Evolutionary conservation across 2,797 vertebrate genomes (phyloP).

Genomic region (Coendou prehensilis): DNA sequence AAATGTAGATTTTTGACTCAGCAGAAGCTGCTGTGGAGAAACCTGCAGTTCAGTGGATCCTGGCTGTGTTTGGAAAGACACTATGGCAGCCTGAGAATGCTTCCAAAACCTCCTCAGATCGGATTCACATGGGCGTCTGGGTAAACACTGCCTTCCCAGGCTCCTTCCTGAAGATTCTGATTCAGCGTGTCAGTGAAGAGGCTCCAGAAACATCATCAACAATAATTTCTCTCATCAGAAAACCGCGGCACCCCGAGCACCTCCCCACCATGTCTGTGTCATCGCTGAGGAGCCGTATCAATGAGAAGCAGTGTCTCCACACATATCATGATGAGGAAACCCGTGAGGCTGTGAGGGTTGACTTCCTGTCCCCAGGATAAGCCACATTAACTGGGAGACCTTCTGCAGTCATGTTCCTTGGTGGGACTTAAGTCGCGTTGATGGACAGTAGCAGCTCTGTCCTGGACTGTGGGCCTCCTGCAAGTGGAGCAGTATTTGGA

Average conservation of each 20-base stretch:
- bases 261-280: rapidly evolving
- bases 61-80: neutral
- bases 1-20: neutral
- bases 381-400: neutral
- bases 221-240: neutral
- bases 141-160: neutral
- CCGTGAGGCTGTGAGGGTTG: neutral
- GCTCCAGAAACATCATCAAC: neutral
- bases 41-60: neutral
- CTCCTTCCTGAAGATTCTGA: neutral
- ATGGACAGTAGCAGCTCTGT: rapidly evolving
- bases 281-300: neutral
- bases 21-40: neutral
- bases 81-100: neutral
- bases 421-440: neutral
- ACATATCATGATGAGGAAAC: neutral
- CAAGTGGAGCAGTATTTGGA: neutral
- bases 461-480: rapidly evolving
- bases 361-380: rapidly evolving
- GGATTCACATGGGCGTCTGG: neutral
- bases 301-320: too few relatives aligned
- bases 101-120: neutral
- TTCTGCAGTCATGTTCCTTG: neutral
- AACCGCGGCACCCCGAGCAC: too few relatives aligned
- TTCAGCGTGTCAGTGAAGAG: neutral